Evolutionary conservation across 1,140 invertebrate species (phyloP).

Genomic region (Oreohelix idahoensis): DNA sequence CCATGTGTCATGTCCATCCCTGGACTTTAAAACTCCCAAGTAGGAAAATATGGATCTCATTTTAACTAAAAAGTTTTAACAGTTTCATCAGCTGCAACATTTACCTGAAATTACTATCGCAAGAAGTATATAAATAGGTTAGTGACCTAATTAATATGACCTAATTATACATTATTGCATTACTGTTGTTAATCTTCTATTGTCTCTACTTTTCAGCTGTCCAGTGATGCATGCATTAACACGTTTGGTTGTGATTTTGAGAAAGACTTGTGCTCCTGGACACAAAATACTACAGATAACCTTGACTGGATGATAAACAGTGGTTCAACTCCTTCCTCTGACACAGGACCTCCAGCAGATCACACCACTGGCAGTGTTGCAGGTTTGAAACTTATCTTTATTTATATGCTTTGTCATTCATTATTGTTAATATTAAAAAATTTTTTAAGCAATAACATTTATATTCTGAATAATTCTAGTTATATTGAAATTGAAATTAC

Average conservation of each 20-base stretch:
- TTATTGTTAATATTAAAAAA: not conserved
- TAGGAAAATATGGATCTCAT: too few relatives aligned
- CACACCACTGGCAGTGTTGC: constrained; percentile 42
- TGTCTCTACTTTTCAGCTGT: not conserved
- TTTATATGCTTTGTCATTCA: not conserved
- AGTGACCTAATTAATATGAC: not conserved
- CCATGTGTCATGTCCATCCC: too few relatives aligned
- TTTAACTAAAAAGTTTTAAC: too few relatives aligned
- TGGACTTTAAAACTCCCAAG: too few relatives aligned
- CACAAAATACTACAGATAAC: constrained; percentile 50
- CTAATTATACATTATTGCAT: not conserved
- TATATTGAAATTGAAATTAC: too few relatives aligned
- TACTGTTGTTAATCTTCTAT: not conserved
- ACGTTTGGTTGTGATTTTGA: constrained; percentile 57
- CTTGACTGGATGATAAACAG: constrained; percentile 57
- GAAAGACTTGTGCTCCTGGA: constrained; percentile 57
- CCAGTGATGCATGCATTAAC: not conserved
- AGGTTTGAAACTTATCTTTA: constrained; percentile 8
- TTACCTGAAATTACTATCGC: too few relatives aligned
- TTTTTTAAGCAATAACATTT: too few relatives aligned
- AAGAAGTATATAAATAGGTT: not conserved
- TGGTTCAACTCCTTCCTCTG: constrained; percentile 39
- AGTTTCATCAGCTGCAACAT: too few relatives aligned
- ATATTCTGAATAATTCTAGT: too few relatives aligned
- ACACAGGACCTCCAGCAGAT: constrained; percentile 48